phyloP scores from a whole-genome alignment of 2,113 vertebrate genomes.

The Brienomyrus longianalis region DNA sequence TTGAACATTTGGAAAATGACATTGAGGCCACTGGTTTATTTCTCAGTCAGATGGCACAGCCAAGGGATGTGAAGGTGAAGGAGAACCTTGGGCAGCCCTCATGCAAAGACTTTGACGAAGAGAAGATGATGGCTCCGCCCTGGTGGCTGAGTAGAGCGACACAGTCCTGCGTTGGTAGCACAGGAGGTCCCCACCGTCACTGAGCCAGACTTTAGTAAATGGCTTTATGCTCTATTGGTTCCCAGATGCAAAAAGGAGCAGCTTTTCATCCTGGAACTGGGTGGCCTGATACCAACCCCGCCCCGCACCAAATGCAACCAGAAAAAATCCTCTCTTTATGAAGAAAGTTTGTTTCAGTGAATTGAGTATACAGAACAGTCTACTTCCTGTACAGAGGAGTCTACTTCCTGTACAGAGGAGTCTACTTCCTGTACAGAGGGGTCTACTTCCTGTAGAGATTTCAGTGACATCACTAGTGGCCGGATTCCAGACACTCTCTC shows the following conservation, averaged over 20 bases:
- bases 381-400: background rate
- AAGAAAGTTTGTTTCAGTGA: background rate
- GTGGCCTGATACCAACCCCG: too few relatives aligned
- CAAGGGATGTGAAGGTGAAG: background rate
- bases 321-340: too few relatives aligned
- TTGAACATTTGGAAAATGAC: background rate
- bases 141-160: background rate
- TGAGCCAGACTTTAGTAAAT: background rate
- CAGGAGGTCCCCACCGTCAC: background rate
- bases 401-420: background rate
- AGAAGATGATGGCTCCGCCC: background rate
- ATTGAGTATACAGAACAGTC: background rate
- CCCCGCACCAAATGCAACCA: too few relatives aligned
- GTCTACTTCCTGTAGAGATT: background rate
- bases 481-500: background rate
- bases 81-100: background rate
- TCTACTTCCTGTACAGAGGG: background rate
- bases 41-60: background rate
- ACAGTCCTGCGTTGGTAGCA: too few relatives aligned
- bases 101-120: background rate
- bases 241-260: background rate
- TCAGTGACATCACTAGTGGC: background rate
- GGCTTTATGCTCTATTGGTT: background rate
- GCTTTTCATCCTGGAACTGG: background rate
- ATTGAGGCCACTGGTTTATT: background rate